Conservation (phyloP, 2,797 vertebrate genomes). For the Sardinella longiceps region DNA sequence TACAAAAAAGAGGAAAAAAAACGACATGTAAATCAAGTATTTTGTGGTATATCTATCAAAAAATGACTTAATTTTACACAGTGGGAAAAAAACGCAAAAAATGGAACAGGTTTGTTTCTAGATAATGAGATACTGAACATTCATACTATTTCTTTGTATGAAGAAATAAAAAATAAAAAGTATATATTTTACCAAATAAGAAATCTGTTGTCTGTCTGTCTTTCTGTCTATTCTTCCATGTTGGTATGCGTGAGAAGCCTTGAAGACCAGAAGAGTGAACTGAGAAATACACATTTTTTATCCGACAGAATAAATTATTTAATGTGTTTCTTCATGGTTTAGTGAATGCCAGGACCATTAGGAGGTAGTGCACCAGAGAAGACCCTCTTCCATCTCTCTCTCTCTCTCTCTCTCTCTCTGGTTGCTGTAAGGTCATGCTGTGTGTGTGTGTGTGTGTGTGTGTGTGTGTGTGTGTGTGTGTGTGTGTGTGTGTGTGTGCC, state of each 20-base stretch:
- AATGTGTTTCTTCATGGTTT: constrained; percentile 8
- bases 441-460: too few relatives aligned
- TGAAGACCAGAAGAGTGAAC: background rate
- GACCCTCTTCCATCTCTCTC: background rate
- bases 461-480: too few relatives aligned
- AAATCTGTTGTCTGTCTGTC: constrained; percentile 26
- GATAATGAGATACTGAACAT: constrained; percentile 92
- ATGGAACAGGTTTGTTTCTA: constrained; percentile 87
- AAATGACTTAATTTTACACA: constrained; percentile 93
- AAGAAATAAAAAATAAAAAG: constrained; percentile 91
- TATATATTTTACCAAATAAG: constrained; percentile 92
- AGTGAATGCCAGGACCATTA: background rate
- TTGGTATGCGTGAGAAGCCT: background rate
- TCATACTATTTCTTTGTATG: constrained; percentile 98
- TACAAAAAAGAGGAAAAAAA: constrained; percentile 67
- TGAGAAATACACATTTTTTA: background rate
- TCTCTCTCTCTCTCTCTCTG: background rate
- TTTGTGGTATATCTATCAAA: constrained; percentile 94
- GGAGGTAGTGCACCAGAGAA: background rate
- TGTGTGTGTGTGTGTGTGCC: background rate
- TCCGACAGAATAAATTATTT: background rate
- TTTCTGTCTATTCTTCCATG: constrained; percentile 24
- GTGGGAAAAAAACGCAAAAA: constrained; percentile 78
- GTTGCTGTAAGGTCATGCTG: too few relatives aligned
- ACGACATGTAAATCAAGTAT: constrained; percentile 85